Conservation (phyloP, 2,888 invertebrate species). For the Agrotis clavis region DNA sequence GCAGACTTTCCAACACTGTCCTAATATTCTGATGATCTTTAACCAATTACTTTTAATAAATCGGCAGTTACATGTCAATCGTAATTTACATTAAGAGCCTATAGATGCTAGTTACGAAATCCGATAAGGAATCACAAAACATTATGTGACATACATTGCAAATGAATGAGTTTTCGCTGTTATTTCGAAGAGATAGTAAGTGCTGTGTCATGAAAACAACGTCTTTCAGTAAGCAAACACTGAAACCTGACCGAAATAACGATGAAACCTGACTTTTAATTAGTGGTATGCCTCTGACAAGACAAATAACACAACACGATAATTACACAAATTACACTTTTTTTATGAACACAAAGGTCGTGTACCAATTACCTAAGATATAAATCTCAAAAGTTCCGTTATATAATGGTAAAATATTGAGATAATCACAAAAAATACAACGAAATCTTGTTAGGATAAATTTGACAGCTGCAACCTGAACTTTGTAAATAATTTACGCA, state of each 20-base stretch:
- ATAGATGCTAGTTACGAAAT: slow-evolving; percentile 44
- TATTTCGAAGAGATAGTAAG: slow-evolving; percentile 14
- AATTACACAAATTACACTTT: slow-evolving; percentile 38
- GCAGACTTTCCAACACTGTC: slow-evolving; percentile 13
- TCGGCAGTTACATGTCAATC: slow-evolving; percentile 17
- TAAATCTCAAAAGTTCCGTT: slow-evolving; percentile 43
- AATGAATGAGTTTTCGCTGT: slow-evolving; percentile 2
- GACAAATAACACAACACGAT: slow-evolving; percentile 34
- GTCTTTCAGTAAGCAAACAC: slow-evolving; percentile 27
- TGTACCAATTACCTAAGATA: background rate
- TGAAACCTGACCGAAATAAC: slow-evolving; percentile 32
- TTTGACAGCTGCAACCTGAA: slow-evolving; percentile 82
- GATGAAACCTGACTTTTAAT: slow-evolving; percentile 52
- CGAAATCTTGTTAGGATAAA: slow-evolving; percentile 70
- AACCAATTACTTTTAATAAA: slow-evolving; percentile 13
- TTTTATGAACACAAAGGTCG: slow-evolving; percentile 15
- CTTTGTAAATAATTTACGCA: slow-evolving; percentile 70
- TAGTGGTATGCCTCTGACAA: slow-evolving; percentile 37
- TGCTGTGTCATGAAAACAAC: slow-evolving; percentile 12
- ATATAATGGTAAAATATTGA: slow-evolving; percentile 56
- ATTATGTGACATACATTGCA: slow-evolving; percentile 53
- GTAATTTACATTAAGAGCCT: slow-evolving; percentile 17
- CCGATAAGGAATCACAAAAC: slow-evolving; percentile 54
- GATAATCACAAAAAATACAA: slow-evolving; percentile 64
- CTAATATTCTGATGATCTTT: slow-evolving; percentile 6